Percentiles rank a stretch among this genome's conserved stretches.
Conservation (phyloP, 1,140 invertebrate species). For the Nephila pilipes region DNA sequence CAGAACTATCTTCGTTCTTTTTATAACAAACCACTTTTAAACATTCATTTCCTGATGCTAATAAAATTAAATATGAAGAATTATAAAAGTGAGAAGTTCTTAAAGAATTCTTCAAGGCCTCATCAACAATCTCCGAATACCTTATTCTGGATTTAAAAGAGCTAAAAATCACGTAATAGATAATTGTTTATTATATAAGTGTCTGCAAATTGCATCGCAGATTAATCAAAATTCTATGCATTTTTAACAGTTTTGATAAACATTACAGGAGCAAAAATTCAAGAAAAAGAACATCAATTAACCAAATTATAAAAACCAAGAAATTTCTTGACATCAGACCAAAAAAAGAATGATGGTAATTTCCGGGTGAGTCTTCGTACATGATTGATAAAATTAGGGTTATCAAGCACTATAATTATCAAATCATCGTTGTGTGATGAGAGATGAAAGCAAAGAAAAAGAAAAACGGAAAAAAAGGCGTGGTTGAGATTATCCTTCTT, state of each 20-base stretch:
- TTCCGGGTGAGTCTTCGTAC: background rate
- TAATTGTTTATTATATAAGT: no score
- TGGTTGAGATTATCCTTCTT: background rate
- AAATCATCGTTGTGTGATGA: background rate
- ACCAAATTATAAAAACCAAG: background rate
- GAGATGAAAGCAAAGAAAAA: conserved; percentile 4
- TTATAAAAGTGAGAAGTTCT: no score
- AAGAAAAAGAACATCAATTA: background rate
- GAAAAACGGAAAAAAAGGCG: background rate
- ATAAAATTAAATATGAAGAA: no score
- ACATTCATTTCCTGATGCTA: no score
- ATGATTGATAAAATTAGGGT: conserved; percentile 11
- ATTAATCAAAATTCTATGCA: background rate
- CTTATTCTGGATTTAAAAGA: no score
- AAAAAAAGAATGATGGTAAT: background rate
- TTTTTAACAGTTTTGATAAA: background rate
- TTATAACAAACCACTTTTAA: no score
- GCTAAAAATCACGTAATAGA: background rate
- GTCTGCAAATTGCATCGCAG: background rate
- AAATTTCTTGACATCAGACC: background rate
- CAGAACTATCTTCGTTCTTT: no score
- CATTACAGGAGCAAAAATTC: background rate
- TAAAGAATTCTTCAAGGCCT: no score
- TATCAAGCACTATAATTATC: background rate
- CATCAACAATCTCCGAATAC: background rate